Base-by-base conservation (phyloP, 2,888 invertebrate species). In the Sylvicola cinctus region DNA sequence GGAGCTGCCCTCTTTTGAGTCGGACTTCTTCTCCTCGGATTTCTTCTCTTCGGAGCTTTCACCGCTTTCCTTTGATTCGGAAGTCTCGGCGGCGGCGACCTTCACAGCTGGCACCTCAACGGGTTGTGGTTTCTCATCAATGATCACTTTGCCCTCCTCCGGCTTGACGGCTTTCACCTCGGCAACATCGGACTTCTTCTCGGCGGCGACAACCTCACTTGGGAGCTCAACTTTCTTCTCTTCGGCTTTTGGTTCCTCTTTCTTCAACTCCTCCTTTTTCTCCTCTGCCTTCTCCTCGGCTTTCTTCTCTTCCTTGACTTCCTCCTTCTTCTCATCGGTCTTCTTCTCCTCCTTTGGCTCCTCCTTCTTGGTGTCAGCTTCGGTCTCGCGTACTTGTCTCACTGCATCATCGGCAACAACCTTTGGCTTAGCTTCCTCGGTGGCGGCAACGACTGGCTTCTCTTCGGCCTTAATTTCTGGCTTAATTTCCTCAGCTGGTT, bases 271-370 rank as follows among this genome's bases (percentile, higher is more conserved):
- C 51, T 49, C 34, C 51, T 49, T 46, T 51, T 61, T 43, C 51
- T 60, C 34, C 51, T 43, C 43, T 57, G 63, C 49, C 55, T 62
- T 44, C 56, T 62, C 44, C 54, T 48, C 45, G 32, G 44, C 43
- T 33, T 44, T 42, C 16, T 31, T 33, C n/a, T n/a, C n/a, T n/a
- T n/a, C n/a, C 32, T 25, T 25, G 11, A 25, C 25, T 25, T 25
- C 25, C 25, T 20, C 32, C 17, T 32, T 34, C 32, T 38, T 37
- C 32, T 32, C 36, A 10, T 16, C 29, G 16, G 29, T 35, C 28
- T 35, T 32, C 12, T 25, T 34, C 11, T 35, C 35, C 40, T 45
- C 43, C 17, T 38, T 32, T 29, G 42, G 33, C 33, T 44, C 42
- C 31, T 42, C 44, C 34, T 42, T 39, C 30, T 40, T 38, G n/a